These are phyloP conservation scores for Ditylenchus dipsaci DNA, from an alignment of 1,140 invertebrate species.

Conservation along the genomic window DNA sequence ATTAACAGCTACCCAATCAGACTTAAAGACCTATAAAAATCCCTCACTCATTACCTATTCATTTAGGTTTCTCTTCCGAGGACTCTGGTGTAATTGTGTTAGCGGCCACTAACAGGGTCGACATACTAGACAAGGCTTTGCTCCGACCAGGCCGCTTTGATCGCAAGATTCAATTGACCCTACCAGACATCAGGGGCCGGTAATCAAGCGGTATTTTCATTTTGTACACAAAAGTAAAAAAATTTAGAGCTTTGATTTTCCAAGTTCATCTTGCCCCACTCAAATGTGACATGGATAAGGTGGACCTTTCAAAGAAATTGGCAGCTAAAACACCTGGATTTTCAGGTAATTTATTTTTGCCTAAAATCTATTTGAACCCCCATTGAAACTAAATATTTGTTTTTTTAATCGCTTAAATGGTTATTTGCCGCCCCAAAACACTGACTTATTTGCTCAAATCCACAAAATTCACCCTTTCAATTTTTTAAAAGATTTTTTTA, in stretches of 20 bases:
- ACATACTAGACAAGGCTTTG: slow-evolving; percentile 93
- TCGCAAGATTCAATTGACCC: slow-evolving; percentile 98
- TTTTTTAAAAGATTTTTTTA: too few species aligned
- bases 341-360: slow-evolving; percentile 66
- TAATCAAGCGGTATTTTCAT: background rate
- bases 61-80: slow-evolving; percentile 83
- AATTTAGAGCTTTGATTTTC: slow-evolving; percentile 64
- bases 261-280: slow-evolving; percentile 75
- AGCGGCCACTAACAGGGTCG: slow-evolving; percentile 99
- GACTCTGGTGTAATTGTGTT: slow-evolving; percentile 90
- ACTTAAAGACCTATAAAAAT: too few species aligned
- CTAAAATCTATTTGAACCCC: background rate
- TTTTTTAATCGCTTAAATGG: too few species aligned
- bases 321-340: slow-evolving; percentile 88
- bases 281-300: slow-evolving; percentile 82
- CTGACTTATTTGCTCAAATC: too few species aligned
- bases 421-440: too few species aligned
- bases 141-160: slow-evolving; percentile 95
- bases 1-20: too few species aligned
- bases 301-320: slow-evolving; percentile 82
- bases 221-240: background rate
- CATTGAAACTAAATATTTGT: too few species aligned
- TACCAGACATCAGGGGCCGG: slow-evolving; percentile 91
- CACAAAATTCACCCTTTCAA: too few species aligned
- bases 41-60: too few species aligned